Evolutionary conservation across 2,113 vertebrate species (phyloP), one percentile per base, ranked within the genome.

Genomic region (Notechis scutatus): DNA sequence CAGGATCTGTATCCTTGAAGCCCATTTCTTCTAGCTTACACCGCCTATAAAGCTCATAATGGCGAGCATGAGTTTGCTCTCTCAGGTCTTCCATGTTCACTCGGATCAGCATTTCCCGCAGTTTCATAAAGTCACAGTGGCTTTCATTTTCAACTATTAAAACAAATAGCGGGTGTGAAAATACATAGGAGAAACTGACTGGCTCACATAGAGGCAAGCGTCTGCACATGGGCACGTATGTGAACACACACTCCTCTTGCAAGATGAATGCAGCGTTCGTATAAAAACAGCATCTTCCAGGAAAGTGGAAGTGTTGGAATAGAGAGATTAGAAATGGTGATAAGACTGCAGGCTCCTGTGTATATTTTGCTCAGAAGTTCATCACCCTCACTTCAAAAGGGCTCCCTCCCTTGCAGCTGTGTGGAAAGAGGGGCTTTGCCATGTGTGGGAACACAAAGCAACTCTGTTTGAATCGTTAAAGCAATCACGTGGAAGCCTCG

Each of bases 1-100:
- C 99, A 0, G 99, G 99, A 29, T 99, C 99, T 0, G 99, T 99
- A 96, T 99, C 99, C 96, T 99, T 99, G 96, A 99, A 99, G 90
- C 99, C 99, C 99, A 99, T 99, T 97, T 99, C 99, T 94, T 99
- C 99, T 95, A 99, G 97, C 10, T 99, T 99, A 96, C 99, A 99
- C 96, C 99, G 97, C 21, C 99, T 96, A 97, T 99, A 99, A 24
- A 99, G 98, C 97, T 99, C 99, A 0, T 99, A 99, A 97, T 99
- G 99, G 81, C 99, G 98, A 1, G 98, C 98, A 92, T 99, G 99
- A 0, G 99, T 99, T 98, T 99, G 99, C 95, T 99, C 99, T 21
- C 99, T 96, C 34, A 99, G 98, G n/a, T 99, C 99, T 96, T 99
- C 99, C 99, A 99, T 99, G 96, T 99, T 99, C 24, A 99, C 99